Evolutionary conservation across 2,888 invertebrate genomes (phyloP), one percentile per base, ranked within the genome.

Genomic region (Epirrhoe tristata): DNA sequence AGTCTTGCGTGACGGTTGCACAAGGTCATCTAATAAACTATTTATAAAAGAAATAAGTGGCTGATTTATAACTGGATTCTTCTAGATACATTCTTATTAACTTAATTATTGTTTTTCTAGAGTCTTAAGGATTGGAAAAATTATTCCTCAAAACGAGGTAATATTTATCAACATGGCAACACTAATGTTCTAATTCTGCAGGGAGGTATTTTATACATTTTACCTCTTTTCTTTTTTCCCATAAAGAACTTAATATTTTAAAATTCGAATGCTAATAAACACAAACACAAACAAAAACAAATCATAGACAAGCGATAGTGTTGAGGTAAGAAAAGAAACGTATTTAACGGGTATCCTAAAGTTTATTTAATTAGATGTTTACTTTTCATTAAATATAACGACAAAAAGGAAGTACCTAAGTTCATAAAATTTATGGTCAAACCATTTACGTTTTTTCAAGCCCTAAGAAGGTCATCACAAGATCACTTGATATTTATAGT

Each of bases 1-100:
- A 14, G 1, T 7, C 12, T 66, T 24, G 66, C 66, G 66, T 66
- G 66, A 8, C 14, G 53, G 53, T 36, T 17, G 1, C 5, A 31
- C 36, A 66, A 66, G 66, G 66, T 64, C 64, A 54, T 7, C 6
- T 7, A 34, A 46, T 56, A 32, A 39, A 39, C 51, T 24, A 14
- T 7, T 14, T 32, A 56, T 8, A 57, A n/a, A 46, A 54, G 39
- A 43, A 43, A 43, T 43, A 43, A 43, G 39, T 43, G 39, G 39
- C 39, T 43, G 39, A 43, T 43, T 43, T 12, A 43, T 43, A 5
- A 43, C 39, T 39, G 10, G 39, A 10, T 10, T 39, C 39, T 43
- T 43, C 39, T 12, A 43, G 39, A 43, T 12, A 43, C 39, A 43
- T 43, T 34, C 24, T 34, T 34, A 12, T 12, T 43, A 12, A 43